Evolutionary conservation across 2,113 vertebrate genomes (phyloP).

Genomic region (Cyanocitta stelleri): DNA sequence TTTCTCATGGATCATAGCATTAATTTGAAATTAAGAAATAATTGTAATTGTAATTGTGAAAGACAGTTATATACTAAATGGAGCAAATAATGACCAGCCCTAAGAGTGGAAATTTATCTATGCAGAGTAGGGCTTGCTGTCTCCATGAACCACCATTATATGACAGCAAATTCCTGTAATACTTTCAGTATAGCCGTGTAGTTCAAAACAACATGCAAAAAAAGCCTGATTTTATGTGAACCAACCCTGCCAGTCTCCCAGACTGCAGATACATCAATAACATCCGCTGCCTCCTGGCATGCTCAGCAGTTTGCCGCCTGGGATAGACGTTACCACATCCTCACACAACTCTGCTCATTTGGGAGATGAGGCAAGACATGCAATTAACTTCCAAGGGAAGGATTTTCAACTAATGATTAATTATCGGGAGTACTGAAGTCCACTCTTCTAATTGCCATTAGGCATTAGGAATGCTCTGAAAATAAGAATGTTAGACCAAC

Average conservation of each 20-base stretch:
- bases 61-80: neutral
- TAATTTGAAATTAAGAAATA: neutral
- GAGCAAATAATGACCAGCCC: neutral
- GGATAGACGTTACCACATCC: fast-evolving
- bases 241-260: neutral
- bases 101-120: neutral
- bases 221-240: neutral
- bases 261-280: neutral
- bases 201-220: neutral
- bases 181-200: neutral
- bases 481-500: neutral
- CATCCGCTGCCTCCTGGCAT: fast-evolving
- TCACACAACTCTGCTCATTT: neutral
- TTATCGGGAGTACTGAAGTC: neutral
- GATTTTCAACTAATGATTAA: neutral
- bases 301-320: neutral
- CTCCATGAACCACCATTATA: neutral
- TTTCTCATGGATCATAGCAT: neutral
- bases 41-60: neutral
- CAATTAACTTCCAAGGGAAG: neutral
- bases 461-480: neutral
- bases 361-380: neutral
- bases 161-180: neutral
- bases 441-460: neutral
- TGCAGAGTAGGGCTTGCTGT: neutral